phyloP scores from a whole-genome alignment of 2,888 invertebrate genomes.

The Cerceris ruficornis region DNA sequence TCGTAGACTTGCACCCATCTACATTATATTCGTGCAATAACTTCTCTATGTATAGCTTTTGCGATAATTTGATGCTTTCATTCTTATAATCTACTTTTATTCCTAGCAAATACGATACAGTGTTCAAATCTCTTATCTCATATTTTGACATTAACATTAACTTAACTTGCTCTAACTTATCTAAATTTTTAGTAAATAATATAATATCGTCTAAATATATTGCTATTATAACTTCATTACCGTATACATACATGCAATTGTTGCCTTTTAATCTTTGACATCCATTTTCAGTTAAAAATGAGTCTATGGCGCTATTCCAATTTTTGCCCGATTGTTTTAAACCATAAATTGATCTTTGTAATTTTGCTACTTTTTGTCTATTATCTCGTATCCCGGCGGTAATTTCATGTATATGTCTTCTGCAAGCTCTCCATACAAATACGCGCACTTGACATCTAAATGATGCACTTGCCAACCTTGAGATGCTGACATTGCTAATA shows the following conservation, averaged over 20 bases:
- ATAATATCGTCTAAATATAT: slow-evolving; percentile 25
- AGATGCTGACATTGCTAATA: not conserved
- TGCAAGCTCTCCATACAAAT: slow-evolving; percentile 14
- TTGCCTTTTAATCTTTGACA: not conserved
- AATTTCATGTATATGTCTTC: slow-evolving; percentile 19
- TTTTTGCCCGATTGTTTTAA: slow-evolving; percentile 14
- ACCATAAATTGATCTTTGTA: slow-evolving; percentile 17
- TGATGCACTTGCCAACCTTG: slow-evolving; percentile 12
- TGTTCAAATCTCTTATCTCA: slow-evolving; percentile 25
- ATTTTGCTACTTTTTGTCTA: slow-evolving; percentile 8
- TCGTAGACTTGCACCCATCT: slow-evolving; percentile 12
- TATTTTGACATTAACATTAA: slow-evolving; percentile 8
- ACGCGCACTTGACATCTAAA: slow-evolving; percentile 23
- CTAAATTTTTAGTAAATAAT: slow-evolving; percentile 1
- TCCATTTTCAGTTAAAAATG: slow-evolving; percentile 5
- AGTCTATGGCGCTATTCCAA: slow-evolving; percentile 25
- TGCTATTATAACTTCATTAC: not conserved
- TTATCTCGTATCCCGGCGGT: not conserved
- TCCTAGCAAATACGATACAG: slow-evolving; percentile 16
- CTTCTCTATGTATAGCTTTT: slow-evolving; percentile 2
- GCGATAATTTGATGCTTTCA: not conserved
- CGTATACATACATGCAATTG: slow-evolving; percentile 6
- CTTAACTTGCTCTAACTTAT: slow-evolving; percentile 1
- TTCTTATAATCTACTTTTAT: slow-evolving; percentile 6
- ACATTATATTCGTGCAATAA: not conserved